Evolutionary conservation across 2,113 vertebrate species (phyloP).

Genomic region (Motacilla tschutschensis): DNA sequence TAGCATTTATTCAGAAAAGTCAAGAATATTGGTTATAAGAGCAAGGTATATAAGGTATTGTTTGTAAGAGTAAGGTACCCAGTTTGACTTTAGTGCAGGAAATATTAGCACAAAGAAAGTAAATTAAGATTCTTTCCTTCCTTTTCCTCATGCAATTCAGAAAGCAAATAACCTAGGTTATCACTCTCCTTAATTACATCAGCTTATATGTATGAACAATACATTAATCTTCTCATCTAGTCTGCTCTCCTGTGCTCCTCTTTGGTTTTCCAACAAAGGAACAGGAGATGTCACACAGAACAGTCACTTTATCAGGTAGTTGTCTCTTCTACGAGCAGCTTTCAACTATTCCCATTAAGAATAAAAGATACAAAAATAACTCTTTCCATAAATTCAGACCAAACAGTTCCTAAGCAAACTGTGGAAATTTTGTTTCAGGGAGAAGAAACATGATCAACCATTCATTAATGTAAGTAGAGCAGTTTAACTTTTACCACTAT

Average conservation of each 20-base stretch:
- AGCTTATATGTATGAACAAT: neutral
- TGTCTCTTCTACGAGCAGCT: neutral
- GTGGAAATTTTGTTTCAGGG: neutral
- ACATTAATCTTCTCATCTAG: neutral
- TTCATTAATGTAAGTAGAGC: neutral
- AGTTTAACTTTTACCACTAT: neutral
- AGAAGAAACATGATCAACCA: neutral
- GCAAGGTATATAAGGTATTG: neutral
- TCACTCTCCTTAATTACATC: neutral
- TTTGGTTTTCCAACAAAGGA: neutral
- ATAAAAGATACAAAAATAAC: neutral
- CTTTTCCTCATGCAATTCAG: neutral
- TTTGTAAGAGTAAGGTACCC: neutral
- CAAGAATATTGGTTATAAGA: neutral
- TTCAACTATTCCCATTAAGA: neutral
- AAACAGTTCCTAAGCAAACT: neutral
- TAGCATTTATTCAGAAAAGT: neutral
- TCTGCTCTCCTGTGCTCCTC: neutral
- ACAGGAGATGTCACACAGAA: neutral
- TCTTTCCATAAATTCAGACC: neutral
- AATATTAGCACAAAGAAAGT: neutral
- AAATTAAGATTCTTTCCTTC: neutral
- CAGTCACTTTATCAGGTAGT: neutral
- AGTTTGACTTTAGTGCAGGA: neutral
- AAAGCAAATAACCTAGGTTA: neutral